Conservation (phyloP, 2,797 vertebrate species). For the Choloepus didactylus region DNA sequence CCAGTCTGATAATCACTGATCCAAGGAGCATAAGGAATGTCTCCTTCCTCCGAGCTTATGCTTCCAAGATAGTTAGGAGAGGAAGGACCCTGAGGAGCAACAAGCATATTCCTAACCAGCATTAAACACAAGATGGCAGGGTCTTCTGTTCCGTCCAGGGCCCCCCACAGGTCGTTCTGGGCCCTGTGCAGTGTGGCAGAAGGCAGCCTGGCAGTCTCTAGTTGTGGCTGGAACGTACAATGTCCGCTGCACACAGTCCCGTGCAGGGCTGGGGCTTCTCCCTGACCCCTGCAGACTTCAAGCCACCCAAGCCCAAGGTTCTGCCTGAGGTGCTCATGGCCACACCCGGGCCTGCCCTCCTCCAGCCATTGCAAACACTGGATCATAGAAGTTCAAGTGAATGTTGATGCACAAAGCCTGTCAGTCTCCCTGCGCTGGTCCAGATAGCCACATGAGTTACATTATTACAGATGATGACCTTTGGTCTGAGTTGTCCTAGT, state of each 20-base stretch:
- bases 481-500: background rate
- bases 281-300: too few species aligned
- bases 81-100: background rate
- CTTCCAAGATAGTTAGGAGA: too few species aligned
- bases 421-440: rapidly evolving
- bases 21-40: background rate
- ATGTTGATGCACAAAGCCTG: background rate
- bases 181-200: background rate
- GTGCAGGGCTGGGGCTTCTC: rapidly evolving
- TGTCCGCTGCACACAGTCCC: background rate
- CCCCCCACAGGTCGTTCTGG: background rate
- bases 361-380: background rate
- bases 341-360: rapidly evolving
- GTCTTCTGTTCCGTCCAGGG: rapidly evolving
- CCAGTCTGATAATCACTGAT: rapidly evolving
- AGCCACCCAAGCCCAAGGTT: too few species aligned
- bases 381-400: background rate
- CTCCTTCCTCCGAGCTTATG: too few species aligned
- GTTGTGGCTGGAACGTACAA: background rate
- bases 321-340: background rate
- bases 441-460: rapidly evolving
- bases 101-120: background rate
- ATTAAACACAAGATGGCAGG: rapidly evolving
- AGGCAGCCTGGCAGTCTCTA: background rate
- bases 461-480: background rate